Conservation (phyloP, 2,888 invertebrate genomes). For the Eucera pruinosa region DNA sequence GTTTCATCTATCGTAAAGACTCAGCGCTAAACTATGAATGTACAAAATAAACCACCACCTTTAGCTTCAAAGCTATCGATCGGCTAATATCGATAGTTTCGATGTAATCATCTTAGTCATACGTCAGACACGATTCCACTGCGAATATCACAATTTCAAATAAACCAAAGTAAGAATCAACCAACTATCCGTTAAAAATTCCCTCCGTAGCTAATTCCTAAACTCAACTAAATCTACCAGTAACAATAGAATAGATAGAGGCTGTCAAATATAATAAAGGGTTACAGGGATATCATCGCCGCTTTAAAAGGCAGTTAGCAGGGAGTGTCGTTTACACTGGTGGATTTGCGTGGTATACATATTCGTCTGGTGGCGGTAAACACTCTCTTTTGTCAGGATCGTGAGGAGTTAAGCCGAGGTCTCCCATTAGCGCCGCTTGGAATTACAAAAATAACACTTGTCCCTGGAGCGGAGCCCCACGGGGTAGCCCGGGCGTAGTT, state of each 20-base stretch:
- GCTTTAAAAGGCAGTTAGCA: constrained; percentile 47
- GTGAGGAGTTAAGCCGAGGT: constrained; percentile 73
- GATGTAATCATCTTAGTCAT: no score
- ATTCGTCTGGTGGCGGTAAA: constrained; percentile 67
- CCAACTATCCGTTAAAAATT: no score
- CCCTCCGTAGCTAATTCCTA: no score
- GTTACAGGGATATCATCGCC: neutral
- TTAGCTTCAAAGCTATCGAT: no score
- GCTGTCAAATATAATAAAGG: neutral
- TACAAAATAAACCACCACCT: no score
- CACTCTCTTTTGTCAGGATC: constrained; percentile 70
- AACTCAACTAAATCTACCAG: no score
- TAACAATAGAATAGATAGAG: neutral
- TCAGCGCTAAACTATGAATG: no score
- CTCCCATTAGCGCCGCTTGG: constrained; percentile 74
- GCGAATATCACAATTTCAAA: no score
- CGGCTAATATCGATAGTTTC: no score
- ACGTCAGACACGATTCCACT: no score
- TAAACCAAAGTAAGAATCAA: no score
- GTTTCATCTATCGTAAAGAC: no score
- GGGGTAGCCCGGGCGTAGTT: constrained; percentile 70
- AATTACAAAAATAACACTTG: constrained; percentile 83
- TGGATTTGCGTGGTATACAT: constrained; percentile 56
- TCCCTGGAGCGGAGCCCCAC: constrained; percentile 67
- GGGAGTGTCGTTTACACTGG: constrained; percentile 65